These are phyloP conservation scores for Phodopus roborovskii DNA, from an alignment of 2,113 vertebrate species.

Conservation along the genomic window DNA sequence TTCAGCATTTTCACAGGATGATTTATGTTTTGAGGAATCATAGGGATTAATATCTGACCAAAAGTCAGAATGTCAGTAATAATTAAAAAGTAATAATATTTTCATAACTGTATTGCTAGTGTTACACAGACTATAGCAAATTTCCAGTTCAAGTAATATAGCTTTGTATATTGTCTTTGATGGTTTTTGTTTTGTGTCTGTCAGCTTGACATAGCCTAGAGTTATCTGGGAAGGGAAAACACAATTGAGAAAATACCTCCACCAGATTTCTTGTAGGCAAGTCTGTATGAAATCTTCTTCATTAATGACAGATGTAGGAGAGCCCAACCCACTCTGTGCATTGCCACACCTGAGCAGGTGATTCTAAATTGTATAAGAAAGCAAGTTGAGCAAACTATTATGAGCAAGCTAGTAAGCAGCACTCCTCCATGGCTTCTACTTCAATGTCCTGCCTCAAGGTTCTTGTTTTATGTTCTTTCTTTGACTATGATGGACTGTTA, in stretches of 20 bases:
- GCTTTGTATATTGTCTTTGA: neutral
- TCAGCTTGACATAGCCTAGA: neutral
- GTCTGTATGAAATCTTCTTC: neutral
- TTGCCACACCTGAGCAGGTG: neutral
- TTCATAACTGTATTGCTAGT: neutral
- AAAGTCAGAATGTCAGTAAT: constrained; percentile 32
- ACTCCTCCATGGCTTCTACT: neutral
- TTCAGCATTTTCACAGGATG: constrained; percentile 3
- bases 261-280: neutral
- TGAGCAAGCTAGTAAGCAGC: neutral
- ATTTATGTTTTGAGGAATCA: constrained; percentile 4
- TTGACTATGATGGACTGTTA: neutral
- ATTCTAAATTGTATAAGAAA: neutral
- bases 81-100: neutral
- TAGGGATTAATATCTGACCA: constrained; percentile 49
- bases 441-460: neutral
- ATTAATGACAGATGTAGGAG: neutral
- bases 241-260: neutral
- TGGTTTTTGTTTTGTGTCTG: neutral
- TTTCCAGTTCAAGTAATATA: neutral
- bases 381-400: neutral
- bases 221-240: neutral
- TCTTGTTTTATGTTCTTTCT: neutral
- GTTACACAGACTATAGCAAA: neutral
- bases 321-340: neutral